Base-by-base conservation (phyloP, 2,888 invertebrate species). In the Drosophila longiperda region DNA sequence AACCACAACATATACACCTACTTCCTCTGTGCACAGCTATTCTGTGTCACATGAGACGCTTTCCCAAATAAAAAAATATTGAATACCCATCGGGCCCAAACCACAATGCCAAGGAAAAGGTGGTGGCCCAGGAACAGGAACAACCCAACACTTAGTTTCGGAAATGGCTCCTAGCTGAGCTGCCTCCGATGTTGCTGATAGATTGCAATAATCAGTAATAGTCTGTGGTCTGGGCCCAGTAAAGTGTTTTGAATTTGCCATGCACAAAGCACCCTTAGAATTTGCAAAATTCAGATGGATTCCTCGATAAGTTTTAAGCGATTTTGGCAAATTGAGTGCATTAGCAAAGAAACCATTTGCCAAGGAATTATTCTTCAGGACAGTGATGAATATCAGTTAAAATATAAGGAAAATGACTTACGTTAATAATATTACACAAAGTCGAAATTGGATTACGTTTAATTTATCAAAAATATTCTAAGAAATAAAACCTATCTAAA, bases 1-100 rank as follows among this genome's bases (percentile, higher is more conserved):
- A 92, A 92, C 91, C 92, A 92, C 90, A 92, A 92, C 91, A 92
- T 84, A 83, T 91, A 90, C 92, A 89, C 92, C 92, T 91, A 92
- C 91, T 92, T 92, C 92, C 92, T 84, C 66, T 77, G 65, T 38
- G 50, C 2, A 8, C 42, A n/a, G 62, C 80, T 53, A 64, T 80
- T 34, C 53, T 82, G 88, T 76, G 90, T 77, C 83, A 89, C 79
- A 87, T 73, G 90, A 86, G 76, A 87, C 78, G 74, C 62, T 74
- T 45, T 87, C 74, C 77, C 73, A 87, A 80, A 73, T 55, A 61
- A 53, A 67, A 68, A 66, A 49, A 54, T 48, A 55, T 58, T 34
- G 50, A 54, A 20, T 8, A 54, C 23, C 42, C 20, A 52, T 23
- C 73, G 23, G 38, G 57, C 49, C 49, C 53, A 50, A 38, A 63